These are phyloP conservation scores for Cecropterus lyciades DNA, from an alignment of 1,140 invertebrate species.

Conservation along the genomic window DNA sequence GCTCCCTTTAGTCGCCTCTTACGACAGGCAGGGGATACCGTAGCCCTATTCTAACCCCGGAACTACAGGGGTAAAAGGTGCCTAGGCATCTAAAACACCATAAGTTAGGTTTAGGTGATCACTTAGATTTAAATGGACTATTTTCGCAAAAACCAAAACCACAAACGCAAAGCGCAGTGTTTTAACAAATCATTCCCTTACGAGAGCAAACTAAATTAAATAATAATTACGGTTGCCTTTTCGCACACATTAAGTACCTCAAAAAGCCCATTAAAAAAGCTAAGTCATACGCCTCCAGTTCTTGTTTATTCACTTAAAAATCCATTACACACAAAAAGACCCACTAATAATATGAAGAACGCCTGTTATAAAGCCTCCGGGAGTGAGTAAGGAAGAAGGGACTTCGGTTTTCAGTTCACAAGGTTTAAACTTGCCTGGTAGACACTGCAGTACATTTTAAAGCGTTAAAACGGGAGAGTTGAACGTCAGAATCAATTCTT, in stretches of 20 bases:
- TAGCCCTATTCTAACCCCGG: too few species aligned
- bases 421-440: slow-evolving; percentile 38
- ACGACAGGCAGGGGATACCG: too few species aligned
- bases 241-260: neutral
- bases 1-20: too few species aligned
- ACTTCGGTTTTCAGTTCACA: too few species aligned
- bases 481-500: slow-evolving; percentile 74
- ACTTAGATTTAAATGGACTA: too few species aligned
- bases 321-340: slow-evolving; percentile 77
- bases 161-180: too few species aligned
- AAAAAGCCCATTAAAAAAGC: slow-evolving; percentile 17
- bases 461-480: slow-evolving; percentile 66
- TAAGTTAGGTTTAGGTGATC: too few species aligned
- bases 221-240: neutral
- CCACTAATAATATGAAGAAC: slow-evolving; percentile 75
- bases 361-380: slow-evolving; percentile 51
- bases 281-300: slow-evolving; percentile 49
- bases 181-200: too few species aligned
- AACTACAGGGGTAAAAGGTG: too few species aligned
- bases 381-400: too few species aligned
- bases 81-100: too few species aligned
- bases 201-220: neutral
- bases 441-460: slow-evolving; percentile 53
- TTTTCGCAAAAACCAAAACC: too few species aligned
- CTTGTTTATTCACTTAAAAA: slow-evolving; percentile 81